phyloP scores from a whole-genome alignment of 2,113 vertebrate species.

The Verasper variegatus region DNA sequence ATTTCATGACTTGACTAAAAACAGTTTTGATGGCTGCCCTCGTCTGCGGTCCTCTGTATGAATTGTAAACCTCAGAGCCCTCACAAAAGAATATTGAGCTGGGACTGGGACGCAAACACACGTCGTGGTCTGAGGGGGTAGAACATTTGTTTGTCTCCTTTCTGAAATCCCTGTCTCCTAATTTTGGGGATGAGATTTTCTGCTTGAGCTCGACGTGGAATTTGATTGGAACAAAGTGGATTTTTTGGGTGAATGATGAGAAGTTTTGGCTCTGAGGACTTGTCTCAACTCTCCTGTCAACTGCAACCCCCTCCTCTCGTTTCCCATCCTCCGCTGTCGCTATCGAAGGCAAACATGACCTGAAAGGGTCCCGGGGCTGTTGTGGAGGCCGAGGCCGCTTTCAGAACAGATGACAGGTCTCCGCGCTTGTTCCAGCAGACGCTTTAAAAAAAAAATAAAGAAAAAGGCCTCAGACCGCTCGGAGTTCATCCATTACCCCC shows the following conservation, averaged over 20 bases:
- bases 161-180: background rate
- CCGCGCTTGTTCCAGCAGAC: conserved; percentile 21
- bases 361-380: background rate
- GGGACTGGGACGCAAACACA: background rate
- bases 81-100: conserved; percentile 24
- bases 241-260: background rate
- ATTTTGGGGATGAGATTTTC: background rate
- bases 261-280: background rate
- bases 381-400: conserved; percentile 2
- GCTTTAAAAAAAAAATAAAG: background rate
- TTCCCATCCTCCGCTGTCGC: background rate
- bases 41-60: conserved; percentile 23
- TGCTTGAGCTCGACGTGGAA: background rate
- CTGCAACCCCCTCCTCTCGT: background rate
- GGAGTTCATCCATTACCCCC: conserved; percentile 31
- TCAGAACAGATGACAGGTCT: conserved; percentile 19
- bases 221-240: background rate
- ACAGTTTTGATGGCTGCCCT: conserved; percentile 58
- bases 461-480: background rate
- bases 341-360: conserved; percentile 18
- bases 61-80: too few relatives aligned
- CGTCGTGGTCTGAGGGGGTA: background rate
- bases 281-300: background rate
- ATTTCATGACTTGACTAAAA: conserved; percentile 39
- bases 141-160: background rate